These are phyloP conservation scores for Yponomeuta malinellus DNA, from an alignment of 2,888 invertebrate species.

Conservation along the genomic window DNA sequence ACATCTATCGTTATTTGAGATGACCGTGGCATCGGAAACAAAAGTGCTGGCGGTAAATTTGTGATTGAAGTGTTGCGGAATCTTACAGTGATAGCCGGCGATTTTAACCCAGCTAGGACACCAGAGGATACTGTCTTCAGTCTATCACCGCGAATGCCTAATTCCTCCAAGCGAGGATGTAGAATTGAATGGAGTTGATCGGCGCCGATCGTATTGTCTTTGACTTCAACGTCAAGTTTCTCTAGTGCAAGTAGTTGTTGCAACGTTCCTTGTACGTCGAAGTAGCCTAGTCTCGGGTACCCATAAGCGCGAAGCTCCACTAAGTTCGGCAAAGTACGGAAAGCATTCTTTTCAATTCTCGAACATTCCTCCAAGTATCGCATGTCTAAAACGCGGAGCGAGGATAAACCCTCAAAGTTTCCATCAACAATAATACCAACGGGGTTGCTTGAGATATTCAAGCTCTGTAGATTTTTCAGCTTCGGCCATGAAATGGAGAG, in stretches of 20 bases:
- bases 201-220: slow-evolving; percentile 86
- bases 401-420: slow-evolving; percentile 83
- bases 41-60: slow-evolving; percentile 85
- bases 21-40: slow-evolving; percentile 92
- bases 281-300: slow-evolving; percentile 86
- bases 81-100: slow-evolving; percentile 81
- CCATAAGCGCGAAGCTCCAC: slow-evolving; percentile 82
- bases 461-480: slow-evolving; percentile 79
- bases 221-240: slow-evolving; percentile 88
- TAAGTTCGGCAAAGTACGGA: slow-evolving; percentile 82
- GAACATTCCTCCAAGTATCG: slow-evolving; percentile 80
- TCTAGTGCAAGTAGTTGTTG: slow-evolving; percentile 84
- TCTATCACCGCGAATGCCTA: slow-evolving; percentile 84
- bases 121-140: slow-evolving; percentile 88
- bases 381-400: slow-evolving; percentile 79
- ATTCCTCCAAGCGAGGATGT: slow-evolving; percentile 84
- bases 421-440: slow-evolving; percentile 84
- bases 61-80: slow-evolving; percentile 88
- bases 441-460: slow-evolving; percentile 92
- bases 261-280: slow-evolving; percentile 91
- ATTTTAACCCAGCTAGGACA: slow-evolving; percentile 87
- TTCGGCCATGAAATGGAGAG: slow-evolving; percentile 82
- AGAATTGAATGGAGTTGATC: slow-evolving; percentile 87
- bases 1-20: slow-evolving; percentile 87
- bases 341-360: slow-evolving; percentile 88